phyloP scores from a whole-genome alignment of 1,140 invertebrate genomes.

The Caenorhabditis remanei region DNA sequence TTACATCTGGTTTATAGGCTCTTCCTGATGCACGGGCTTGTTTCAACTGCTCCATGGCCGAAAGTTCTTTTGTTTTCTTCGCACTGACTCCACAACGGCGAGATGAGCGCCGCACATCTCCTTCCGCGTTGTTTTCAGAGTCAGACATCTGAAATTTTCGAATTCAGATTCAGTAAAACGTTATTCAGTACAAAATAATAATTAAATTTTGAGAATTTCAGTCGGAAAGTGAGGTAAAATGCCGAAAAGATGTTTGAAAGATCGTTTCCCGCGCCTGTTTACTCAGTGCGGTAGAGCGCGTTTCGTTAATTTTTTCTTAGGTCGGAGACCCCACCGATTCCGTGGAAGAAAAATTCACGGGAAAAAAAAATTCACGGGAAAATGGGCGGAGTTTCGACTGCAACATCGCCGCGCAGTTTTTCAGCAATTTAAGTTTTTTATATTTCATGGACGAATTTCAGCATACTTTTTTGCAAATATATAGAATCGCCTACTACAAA shows the following conservation, averaged over 20 bases:
- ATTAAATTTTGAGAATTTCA: not conserved
- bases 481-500: too few relatives aligned
- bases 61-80: not conserved
- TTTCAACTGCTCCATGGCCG: slow-evolving; percentile 26
- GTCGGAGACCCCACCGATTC: not conserved
- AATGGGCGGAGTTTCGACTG: too few relatives aligned
- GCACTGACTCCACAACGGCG: slow-evolving; percentile 24
- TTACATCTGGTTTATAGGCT: not conserved
- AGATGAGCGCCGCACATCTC: slow-evolving; percentile 26
- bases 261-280: not conserved
- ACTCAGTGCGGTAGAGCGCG: not conserved
- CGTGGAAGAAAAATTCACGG: not conserved
- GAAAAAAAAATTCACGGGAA: too few relatives aligned
- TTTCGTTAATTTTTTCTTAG: not conserved
- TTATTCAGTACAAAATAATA: not conserved
- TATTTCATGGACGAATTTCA: too few relatives aligned
- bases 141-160: slow-evolving; percentile 13
- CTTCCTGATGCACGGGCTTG: not conserved
- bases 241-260: slow-evolving; percentile 2
- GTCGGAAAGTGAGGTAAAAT: not conserved
- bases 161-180: not conserved
- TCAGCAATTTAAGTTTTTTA: too few relatives aligned
- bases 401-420: too few relatives aligned
- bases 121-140: not conserved
- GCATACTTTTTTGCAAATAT: too few relatives aligned